Evolutionary conservation across 2,888 invertebrate genomes (phyloP), one percentile per base, ranked within the genome.

Genomic region (Atrina japonica): DNA sequence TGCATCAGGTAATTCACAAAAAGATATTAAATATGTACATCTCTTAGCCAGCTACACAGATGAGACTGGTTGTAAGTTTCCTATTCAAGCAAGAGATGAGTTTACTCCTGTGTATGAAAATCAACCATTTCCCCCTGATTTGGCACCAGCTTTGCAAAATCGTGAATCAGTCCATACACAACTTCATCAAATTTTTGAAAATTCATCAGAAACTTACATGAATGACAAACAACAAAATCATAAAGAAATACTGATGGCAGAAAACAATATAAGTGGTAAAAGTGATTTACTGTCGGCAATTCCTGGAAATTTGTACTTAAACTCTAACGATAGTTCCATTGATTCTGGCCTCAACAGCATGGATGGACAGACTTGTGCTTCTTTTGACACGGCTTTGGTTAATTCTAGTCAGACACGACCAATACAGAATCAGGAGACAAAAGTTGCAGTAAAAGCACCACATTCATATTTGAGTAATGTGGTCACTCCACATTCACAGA

Each of bases 51-150:
- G 11, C 35, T 35, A 35, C 11, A 35, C 35, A 35, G 35, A 35
- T 35, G 35, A 35, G 11, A 35, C 35, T 35, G 35, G 58, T 49
- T 50, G 35, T 25, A 71, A 71, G 58, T 61, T 50, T n/a, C 71
- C 71, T 16, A 63, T 71, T 45, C 71, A 71, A 43, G 71, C 66
- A 35, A 58, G 66, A 40, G 71, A 71, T 49, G 53, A 61, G 29
- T 71, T 71, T 27, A 71, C 71, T 3, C 71, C 71, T 7, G 66
- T 71, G 1, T 66, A 61, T 30, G 66, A 66, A 30, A 66, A 67
- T 50, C 41, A 61, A 35, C 63, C 61, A 25, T 43, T 55, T 41
- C 61, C 61, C 2, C 61, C 61, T 3, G 61, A 61, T 35, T 30
- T 61, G 7, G 61, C 61, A 1, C 61, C 47, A 30, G 61, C 61